Conservation (phyloP, 2,113 vertebrate genomes). For the Dinomys branickii region DNA sequence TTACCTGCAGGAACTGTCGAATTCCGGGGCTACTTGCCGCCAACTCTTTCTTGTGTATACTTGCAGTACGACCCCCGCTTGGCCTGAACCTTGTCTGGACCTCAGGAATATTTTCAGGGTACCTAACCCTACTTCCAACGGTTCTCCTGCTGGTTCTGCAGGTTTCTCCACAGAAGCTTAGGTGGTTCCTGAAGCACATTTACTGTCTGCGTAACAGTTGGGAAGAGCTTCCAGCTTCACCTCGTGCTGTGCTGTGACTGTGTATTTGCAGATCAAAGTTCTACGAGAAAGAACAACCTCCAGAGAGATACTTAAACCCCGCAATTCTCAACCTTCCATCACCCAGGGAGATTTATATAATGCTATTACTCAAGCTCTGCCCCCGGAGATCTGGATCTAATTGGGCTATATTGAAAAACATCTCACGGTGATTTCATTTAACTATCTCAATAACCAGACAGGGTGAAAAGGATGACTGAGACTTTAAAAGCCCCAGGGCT, state of each 20-base stretch:
- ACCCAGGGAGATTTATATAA: not conserved
- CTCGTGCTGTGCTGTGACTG: not conserved
- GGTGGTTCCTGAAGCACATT: not conserved
- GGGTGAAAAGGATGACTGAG: not conserved
- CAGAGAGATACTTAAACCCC: not conserved
- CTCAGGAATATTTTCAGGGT: not conserved
- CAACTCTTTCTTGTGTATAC: not conserved
- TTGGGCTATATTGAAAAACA: not conserved
- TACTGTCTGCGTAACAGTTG: not conserved
- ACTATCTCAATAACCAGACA: not conserved
- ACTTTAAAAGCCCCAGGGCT: not conserved
- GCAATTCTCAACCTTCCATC: not conserved
- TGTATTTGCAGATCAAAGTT: not conserved
- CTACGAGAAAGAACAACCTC: not conserved
- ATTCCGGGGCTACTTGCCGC: not conserved
- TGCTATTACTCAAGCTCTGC: not conserved
- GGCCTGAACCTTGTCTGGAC: not conserved
- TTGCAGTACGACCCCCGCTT: not conserved
- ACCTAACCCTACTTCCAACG: too few relatives aligned
- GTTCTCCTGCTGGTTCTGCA: not conserved
- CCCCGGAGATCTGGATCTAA: not conserved
- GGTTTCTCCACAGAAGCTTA: not conserved
- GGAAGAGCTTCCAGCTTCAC: not conserved
- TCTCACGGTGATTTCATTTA: conserved; percentile 31
- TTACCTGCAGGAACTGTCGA: not conserved